Conservation (phyloP, 2,888 invertebrate species). For the Drosophila mimica region DNA sequence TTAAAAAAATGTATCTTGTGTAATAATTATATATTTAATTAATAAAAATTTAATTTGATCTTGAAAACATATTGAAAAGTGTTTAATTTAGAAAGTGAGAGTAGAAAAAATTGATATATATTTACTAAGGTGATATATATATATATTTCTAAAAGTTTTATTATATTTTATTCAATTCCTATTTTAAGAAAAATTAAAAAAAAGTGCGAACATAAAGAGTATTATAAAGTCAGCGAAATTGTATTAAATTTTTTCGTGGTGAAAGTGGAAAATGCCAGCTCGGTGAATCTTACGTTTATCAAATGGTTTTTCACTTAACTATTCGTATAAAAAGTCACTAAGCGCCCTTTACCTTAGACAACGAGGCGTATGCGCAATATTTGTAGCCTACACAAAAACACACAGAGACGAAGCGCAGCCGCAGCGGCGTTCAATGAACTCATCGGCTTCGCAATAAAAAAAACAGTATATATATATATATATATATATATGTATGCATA, state of each 20-base stretch:
- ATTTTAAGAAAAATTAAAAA: too few species aligned
- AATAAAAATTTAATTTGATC: background rate
- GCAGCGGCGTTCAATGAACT: conserved; percentile 61
- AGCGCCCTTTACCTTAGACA: conserved; percentile 55
- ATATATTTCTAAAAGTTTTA: background rate
- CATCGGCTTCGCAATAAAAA: conserved; percentile 26
- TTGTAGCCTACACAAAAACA: conserved; percentile 26
- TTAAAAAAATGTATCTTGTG: background rate
- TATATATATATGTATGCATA: background rate
- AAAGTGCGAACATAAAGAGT: conserved; percentile 14
- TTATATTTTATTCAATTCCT: too few species aligned
- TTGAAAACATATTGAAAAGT: background rate
- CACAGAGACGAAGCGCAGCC: conserved; percentile 42
- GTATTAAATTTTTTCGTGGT: conserved; percentile 41
- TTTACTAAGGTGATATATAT: background rate
- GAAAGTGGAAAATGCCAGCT: conserved; percentile 83
- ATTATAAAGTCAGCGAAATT: conserved; percentile 9
- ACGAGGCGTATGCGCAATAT: conserved; percentile 63
- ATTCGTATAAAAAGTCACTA: conserved; percentile 17
- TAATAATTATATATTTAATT: background rate
- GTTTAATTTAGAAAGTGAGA: background rate
- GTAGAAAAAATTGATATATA: background rate
- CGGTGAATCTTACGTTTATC: conserved; percentile 24
- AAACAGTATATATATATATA: conserved; percentile 7
- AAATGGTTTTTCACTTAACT: conserved; percentile 32